Conservation (phyloP, 2,797 vertebrate species). For the Tangara arthus region DNA sequence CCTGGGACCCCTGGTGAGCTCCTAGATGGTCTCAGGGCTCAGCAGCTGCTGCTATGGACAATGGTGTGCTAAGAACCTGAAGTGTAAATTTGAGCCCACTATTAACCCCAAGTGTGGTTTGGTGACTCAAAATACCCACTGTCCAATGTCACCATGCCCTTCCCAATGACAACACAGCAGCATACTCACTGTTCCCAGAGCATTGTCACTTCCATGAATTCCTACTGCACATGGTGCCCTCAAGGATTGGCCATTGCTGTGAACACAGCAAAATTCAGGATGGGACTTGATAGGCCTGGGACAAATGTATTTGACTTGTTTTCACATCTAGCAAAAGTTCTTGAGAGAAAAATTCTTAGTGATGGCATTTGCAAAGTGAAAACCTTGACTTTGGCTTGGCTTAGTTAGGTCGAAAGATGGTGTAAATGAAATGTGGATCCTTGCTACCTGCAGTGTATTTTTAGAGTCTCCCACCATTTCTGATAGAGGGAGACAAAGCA, state of each 20-base stretch:
- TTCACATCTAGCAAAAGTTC: neutral
- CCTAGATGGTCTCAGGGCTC: neutral
- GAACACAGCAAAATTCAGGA: neutral
- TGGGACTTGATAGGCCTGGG: neutral
- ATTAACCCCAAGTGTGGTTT: rapidly evolving
- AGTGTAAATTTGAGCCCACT: neutral
- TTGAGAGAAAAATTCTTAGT: neutral
- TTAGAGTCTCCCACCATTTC: neutral
- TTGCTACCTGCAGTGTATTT: neutral
- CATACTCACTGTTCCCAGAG: neutral
- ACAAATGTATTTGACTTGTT: neutral
- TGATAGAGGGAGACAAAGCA: neutral
- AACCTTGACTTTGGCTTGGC: neutral
- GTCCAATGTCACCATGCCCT: neutral
- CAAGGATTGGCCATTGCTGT: neutral
- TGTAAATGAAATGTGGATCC: neutral
- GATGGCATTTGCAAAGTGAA: neutral
- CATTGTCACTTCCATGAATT: neutral
- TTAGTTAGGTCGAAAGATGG: neutral
- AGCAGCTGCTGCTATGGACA: neutral
- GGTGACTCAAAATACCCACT: neutral
- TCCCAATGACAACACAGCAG: neutral
- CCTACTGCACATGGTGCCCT: neutral
- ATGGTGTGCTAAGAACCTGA: neutral
- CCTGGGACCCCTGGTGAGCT: neutral